Percentiles rank a stretch among this genome's conserved stretches.
Evolutionary conservation across 2,113 vertebrate genomes (phyloP).

Genomic region (Tylochromis polylepis): DNA sequence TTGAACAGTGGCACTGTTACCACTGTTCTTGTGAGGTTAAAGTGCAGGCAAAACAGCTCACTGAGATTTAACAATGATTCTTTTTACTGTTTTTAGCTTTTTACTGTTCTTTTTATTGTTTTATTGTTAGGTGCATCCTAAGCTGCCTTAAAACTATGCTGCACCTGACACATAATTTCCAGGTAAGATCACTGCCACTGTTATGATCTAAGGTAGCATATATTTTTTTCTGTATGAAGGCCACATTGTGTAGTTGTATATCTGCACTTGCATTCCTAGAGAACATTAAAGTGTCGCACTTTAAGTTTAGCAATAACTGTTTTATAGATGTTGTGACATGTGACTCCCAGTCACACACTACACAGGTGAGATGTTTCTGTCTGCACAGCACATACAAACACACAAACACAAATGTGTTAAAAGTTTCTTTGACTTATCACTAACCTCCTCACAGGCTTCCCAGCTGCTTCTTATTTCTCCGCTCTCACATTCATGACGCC

Average conservation of each 20-base stretch:
- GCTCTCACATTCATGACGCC: not conserved
- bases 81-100: not conserved
- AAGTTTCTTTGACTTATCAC: not conserved
- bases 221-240: not conserved
- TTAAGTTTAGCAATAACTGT: not conserved
- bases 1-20: not conserved
- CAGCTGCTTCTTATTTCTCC: not conserved
- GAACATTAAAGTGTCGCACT: not conserved
- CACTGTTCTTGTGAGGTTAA: not conserved
- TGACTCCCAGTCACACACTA: not conserved
- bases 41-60: not conserved
- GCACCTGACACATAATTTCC: not conserved
- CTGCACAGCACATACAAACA: too few species aligned
- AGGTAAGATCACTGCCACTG: not conserved
- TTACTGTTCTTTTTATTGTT: not conserved
- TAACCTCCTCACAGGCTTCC: not conserved
- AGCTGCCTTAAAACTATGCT: not conserved
- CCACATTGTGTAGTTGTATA: not conserved
- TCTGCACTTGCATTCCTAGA: not conserved
- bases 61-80: not conserved
- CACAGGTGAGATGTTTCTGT: not conserved
- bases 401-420: not conserved
- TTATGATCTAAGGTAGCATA: not conserved
- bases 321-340: not conserved
- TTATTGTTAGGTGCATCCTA: not conserved